A percentile compares a stretch with the other conserved stretches of the same genome.
phyloP scores from a whole-genome alignment of 2,888 invertebrate species.

The Tiliacea citrago region DNA sequence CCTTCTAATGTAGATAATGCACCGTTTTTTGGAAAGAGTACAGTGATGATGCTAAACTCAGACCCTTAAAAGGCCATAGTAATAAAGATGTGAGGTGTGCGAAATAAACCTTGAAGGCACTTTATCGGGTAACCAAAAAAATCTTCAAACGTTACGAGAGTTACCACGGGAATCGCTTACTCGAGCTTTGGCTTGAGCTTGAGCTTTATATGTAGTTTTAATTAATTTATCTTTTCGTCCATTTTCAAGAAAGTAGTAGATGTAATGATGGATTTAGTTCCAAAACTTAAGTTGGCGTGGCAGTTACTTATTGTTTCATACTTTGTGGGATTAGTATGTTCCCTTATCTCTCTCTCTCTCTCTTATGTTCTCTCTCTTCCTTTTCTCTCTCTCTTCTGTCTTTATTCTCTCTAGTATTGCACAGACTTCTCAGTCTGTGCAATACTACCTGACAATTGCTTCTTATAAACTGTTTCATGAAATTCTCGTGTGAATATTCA shows the following conservation, averaged over 20 bases:
- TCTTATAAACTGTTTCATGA: constrained; percentile 2
- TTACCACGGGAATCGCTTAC: background rate
- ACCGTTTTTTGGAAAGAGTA: background rate
- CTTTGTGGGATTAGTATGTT: background rate
- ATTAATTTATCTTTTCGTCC: background rate
- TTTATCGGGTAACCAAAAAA: background rate
- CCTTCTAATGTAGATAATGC: background rate
- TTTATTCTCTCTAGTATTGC: too few relatives aligned
- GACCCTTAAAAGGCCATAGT: background rate
- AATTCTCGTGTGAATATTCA: constrained; percentile 1
- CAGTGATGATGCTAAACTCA: background rate
- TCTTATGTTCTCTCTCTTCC: too few relatives aligned
- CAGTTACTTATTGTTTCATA: background rate
- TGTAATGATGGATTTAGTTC: background rate
- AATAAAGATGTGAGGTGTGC: background rate
- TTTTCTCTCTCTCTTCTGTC: too few relatives aligned
- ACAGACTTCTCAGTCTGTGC: background rate
- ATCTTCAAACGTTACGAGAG: background rate
- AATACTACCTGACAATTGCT: constrained; percentile 16
- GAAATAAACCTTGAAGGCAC: background rate
- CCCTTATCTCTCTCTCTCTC: too few relatives aligned
- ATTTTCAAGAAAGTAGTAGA: background rate
- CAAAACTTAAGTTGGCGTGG: background rate
- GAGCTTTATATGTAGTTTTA: too few relatives aligned
- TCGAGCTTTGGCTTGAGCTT: background rate